Percentiles rank a stretch among this genome's conserved stretches.
phyloP scores from a whole-genome alignment of 2,888 invertebrate species.

The Macrostomum cliftonense region DNA sequence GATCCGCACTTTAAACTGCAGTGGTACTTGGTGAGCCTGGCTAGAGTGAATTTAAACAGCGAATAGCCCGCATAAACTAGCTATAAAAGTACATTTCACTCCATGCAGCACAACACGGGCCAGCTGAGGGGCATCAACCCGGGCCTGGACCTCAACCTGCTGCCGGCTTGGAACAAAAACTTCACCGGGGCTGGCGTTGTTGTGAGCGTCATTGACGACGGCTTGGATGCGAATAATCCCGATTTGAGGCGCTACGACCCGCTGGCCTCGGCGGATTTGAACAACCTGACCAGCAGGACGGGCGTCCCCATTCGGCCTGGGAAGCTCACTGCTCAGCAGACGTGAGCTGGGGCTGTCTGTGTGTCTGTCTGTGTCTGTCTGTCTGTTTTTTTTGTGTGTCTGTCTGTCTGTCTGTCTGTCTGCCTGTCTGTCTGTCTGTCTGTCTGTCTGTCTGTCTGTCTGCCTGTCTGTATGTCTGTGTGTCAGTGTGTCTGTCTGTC shows the following conservation, averaged over 20 bases:
- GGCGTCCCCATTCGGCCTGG: slow-evolving; percentile 1
- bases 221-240: slow-evolving; percentile 26
- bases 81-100: no score
- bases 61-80: no score
- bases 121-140: slow-evolving; percentile 45
- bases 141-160: slow-evolving; percentile 57
- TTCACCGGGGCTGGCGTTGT: slow-evolving; percentile 55
- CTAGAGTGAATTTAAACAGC: no score
- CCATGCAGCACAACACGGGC: background rate
- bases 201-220: slow-evolving; percentile 62
- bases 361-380: no score
- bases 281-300: slow-evolving; percentile 3
- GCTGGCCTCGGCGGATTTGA: slow-evolving; percentile 5
- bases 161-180: slow-evolving; percentile 57
- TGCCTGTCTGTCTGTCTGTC: no score
- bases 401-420: no score
- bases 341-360: no score
- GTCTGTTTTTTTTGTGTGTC: no score
- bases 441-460: no score
- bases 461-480: no score
- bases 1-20: slow-evolving; percentile 66
- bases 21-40: slow-evolving; percentile 78
- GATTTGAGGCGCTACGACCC: slow-evolving; percentile 9
- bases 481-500: no score
- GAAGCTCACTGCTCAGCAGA: no score